Conservation (phyloP, 2,888 invertebrate genomes). For the Nymphalis polychloros region DNA sequence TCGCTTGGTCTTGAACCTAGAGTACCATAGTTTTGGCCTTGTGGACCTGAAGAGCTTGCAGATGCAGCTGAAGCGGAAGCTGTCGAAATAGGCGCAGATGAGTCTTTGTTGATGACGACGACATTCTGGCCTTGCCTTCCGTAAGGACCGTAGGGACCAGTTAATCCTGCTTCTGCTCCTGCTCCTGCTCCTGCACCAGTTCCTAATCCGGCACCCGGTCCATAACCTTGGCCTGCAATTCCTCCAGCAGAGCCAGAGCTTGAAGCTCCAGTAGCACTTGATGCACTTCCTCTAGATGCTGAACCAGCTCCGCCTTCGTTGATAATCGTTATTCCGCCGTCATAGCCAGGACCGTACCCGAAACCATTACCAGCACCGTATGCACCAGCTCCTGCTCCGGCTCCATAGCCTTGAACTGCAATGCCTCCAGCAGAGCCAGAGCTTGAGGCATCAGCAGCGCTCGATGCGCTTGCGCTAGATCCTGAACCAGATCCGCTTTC, state of each 20-base stretch:
- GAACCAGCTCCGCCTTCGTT: too few relatives aligned
- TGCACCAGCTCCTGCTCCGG: background rate
- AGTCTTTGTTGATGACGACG: slow-evolving; percentile 5
- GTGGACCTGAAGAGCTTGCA: slow-evolving; percentile 4
- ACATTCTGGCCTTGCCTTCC: background rate
- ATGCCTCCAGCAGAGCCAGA: background rate
- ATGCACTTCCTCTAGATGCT: too few relatives aligned
- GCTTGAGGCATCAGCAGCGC: background rate
- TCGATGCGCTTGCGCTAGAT: too few relatives aligned
- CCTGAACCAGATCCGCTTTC: background rate
- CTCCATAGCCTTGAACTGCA: background rate
- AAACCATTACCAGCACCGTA: slow-evolving; percentile 18
- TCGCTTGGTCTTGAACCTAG: background rate
- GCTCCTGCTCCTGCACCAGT: slow-evolving; percentile 1
- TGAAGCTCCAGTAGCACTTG: slow-evolving; percentile 3
- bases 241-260: background rate
- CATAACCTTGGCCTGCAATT: background rate
- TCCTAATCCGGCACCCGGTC: background rate
- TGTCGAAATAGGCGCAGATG: slow-evolving; percentile 5
- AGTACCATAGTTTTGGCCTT: background rate
- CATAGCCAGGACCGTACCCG: too few relatives aligned
- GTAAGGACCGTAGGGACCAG: slow-evolving; percentile 12
- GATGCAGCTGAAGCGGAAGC: slow-evolving; percentile 16
- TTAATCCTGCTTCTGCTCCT: slow-evolving; percentile 9
- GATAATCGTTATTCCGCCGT: too few relatives aligned